Base-by-base conservation (phyloP, 1,140 invertebrate species). In the Euborellia annulipes region DNA sequence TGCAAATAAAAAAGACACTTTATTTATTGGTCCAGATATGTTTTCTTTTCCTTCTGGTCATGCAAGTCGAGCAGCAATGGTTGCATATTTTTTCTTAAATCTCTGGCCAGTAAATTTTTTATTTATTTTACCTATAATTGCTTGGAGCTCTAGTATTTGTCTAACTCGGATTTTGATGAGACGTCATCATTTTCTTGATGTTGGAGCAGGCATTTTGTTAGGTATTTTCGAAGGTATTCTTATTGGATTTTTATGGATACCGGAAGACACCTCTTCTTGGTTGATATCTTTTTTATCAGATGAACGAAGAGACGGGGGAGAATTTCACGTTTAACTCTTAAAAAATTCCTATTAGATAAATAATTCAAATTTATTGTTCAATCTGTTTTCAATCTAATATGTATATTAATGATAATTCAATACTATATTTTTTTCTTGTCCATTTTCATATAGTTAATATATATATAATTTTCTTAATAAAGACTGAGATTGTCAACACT, bases 41-140 rank as follows among this genome's bases (percentile, higher is more conserved):
- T 96, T 81, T 59, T 91, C 90, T 27, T 97, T 97, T 62, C 94
- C 93, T 20, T 96, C 92, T 0, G 94, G 94, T 1, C 94, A 98
- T 65, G 75, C 87, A 2, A 90, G 88, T n/a, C 65, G 94, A 54
- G 75, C 87, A 8, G 70, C 79, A 9, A 76, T 87, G 57, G 62
- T 97, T 13, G 66, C 76, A 1, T 74, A 75, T 38, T 83, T 88
- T 54, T 78, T 85, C 46, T 67, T 71, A 4, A 46, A 50, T 21
- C 74, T 72, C 22, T 61, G 69, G 36, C 70, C 71, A 27, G 16
- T 45, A 23, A 20, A 18, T 30, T 38, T 56, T 19, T 45, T 57
- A 3, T 48, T 58, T 14, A 36, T 45, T 4, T 23, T 60, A 9
- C 65, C 80, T 1, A 47, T 91, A 7, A 52, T 81, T 3, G 69